These are phyloP conservation scores for Sacculina carcini DNA, from an alignment of 2,888 invertebrate genomes.

Conservation along the genomic window DNA sequence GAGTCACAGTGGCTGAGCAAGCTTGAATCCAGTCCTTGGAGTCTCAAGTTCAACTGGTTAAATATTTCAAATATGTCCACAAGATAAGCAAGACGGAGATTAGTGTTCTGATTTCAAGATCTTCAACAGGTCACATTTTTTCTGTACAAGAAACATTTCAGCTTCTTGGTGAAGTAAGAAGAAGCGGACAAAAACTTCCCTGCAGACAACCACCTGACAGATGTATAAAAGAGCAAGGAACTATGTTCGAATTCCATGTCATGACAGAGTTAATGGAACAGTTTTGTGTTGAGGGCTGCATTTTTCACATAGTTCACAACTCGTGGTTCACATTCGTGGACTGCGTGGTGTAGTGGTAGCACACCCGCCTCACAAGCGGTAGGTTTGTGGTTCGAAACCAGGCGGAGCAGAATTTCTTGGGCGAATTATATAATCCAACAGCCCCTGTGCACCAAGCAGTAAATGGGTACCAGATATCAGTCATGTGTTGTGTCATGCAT, in stretches of 20 bases:
- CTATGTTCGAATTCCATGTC: neutral
- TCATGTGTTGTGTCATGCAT: too few relatives aligned
- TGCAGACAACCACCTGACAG: neutral
- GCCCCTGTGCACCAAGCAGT: too few relatives aligned
- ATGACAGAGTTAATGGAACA: constrained; percentile 2
- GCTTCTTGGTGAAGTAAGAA: neutral
- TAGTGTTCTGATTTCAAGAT: constrained; percentile 4
- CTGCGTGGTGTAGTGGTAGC: too few relatives aligned
- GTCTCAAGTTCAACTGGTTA: constrained; percentile 1
- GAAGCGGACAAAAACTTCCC: neutral
- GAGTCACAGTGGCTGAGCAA: too few relatives aligned
- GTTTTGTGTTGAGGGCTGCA: neutral
- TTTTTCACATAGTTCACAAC: constrained; percentile 4
- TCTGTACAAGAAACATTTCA: constrained; percentile 1
- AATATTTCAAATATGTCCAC: too few relatives aligned
- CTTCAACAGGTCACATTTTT: constrained; percentile 2
- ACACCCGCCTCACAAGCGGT: too few relatives aligned
- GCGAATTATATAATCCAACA: too few relatives aligned
- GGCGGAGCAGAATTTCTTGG: too few relatives aligned
- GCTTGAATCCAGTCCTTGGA: neutral
- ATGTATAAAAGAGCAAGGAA: neutral
- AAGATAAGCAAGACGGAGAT: too few relatives aligned
- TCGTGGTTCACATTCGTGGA: neutral
- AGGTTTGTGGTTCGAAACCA: too few relatives aligned
- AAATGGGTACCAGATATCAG: too few relatives aligned